A percentile compares a stretch with the other conserved stretches of the same genome.
These are phyloP conservation scores for Scortum barcoo DNA, from an alignment of 2,113 vertebrate genomes.

Conservation along the genomic window DNA sequence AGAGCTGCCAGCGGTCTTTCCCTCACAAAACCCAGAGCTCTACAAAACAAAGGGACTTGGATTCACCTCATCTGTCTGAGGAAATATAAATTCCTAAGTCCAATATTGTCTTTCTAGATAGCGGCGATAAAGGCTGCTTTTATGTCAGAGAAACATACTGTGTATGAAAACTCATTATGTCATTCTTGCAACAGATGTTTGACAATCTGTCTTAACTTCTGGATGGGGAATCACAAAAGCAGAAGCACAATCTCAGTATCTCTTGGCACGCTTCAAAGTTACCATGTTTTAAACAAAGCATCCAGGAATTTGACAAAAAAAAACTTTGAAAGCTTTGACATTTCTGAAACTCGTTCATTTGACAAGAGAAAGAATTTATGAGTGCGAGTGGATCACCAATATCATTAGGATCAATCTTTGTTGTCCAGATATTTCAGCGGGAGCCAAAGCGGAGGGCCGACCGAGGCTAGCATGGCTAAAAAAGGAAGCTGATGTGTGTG, in stretches of 20 bases:
- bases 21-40: slow-evolving; percentile 50
- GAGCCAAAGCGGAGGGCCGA: not conserved
- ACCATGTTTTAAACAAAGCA: slow-evolving; percentile 4
- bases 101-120: slow-evolving; percentile 49
- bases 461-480: not conserved
- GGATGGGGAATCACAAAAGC: slow-evolving; percentile 18
- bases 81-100: slow-evolving; percentile 54
- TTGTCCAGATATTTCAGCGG: not conserved
- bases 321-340: too few relatives aligned
- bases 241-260: not conserved
- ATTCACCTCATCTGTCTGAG: slow-evolving; percentile 48
- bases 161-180: slow-evolving; percentile 23
- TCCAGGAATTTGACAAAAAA: not conserved
- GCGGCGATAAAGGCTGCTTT: slow-evolving; percentile 43
- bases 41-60: slow-evolving; percentile 57
- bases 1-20: slow-evolving; percentile 61
- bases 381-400: not conserved
- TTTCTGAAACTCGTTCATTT: not conserved
- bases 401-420: not conserved
- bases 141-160: slow-evolving; percentile 27
- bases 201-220: slow-evolving; percentile 28
- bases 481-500: not conserved
- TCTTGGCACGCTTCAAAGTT: slow-evolving; percentile 6
- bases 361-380: not conserved
- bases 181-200: slow-evolving; percentile 32